These are phyloP conservation scores for Propsilocerus akamusi DNA, from an alignment of 1,140 invertebrate genomes.

Conservation along the genomic window DNA sequence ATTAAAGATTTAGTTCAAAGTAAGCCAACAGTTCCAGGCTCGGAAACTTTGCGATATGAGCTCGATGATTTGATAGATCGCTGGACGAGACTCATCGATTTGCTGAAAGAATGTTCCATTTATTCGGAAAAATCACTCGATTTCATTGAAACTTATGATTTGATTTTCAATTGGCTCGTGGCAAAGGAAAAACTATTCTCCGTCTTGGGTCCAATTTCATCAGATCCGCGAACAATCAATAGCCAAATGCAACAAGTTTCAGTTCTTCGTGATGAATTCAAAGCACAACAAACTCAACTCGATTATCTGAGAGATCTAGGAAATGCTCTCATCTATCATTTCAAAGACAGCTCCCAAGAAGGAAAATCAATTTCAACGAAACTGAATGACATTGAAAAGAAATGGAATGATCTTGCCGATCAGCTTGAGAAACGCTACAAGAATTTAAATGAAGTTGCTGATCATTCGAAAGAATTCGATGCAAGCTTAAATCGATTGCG, in stretches of 20 bases:
- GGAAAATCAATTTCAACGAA: conserved; percentile 48
- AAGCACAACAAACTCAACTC: conserved; percentile 73
- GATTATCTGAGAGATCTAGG: conserved; percentile 68
- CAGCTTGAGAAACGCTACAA: conserved; percentile 66
- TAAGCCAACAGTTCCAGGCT: conserved; percentile 62
- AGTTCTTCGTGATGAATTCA: conserved; percentile 83
- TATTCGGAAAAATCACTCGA: conserved; percentile 81
- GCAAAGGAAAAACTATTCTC: conserved; percentile 91
- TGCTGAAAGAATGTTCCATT: conserved; percentile 66
- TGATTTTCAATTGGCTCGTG: conserved; percentile 68
- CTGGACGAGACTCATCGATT: conserved; percentile 72
- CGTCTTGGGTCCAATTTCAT: conserved; percentile 84
- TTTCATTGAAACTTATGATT: conserved; percentile 78
- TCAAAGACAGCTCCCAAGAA: conserved; percentile 52
- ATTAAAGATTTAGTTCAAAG: conserved; percentile 67
- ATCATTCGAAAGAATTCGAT: conserved; percentile 79
- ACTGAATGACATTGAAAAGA: conserved; percentile 38
- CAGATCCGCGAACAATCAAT: conserved; percentile 83
- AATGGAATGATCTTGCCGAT: conserved; percentile 59
- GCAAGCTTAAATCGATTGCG: conserved; percentile 62
- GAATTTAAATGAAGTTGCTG: conserved; percentile 71
- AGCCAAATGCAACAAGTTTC: conserved; percentile 88
- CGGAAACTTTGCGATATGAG: conserved; percentile 60
- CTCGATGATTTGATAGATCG: conserved; percentile 62
- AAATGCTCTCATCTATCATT: conserved; percentile 48